These are phyloP conservation scores for Arvicanthis niloticus DNA, from an alignment of 2,113 vertebrate species.

Conservation along the genomic window DNA sequence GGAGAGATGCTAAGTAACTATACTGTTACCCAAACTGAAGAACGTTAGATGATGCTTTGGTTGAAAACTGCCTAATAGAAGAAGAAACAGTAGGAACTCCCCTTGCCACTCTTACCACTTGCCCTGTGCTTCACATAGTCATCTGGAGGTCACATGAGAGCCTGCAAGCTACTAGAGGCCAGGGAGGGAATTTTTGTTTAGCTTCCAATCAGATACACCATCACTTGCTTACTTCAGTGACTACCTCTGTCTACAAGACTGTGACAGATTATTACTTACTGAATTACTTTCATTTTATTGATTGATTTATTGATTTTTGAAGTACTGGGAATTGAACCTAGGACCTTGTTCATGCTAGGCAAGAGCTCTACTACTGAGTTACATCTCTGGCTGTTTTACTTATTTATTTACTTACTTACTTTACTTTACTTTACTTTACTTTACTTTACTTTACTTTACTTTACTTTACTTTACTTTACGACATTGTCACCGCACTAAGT, in stretches of 20 bases:
- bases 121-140: not conserved
- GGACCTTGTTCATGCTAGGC: not conserved
- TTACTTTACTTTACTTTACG: too few relatives aligned
- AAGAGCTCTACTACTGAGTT: not conserved
- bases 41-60: too few relatives aligned
- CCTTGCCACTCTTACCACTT: not conserved
- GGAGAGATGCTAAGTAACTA: not conserved
- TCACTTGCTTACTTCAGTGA: not conserved
- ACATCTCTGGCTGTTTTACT: not conserved
- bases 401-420: not conserved
- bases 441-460: too few relatives aligned
- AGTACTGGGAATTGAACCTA: not conserved
- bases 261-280: not conserved
- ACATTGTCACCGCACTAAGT: not conserved
- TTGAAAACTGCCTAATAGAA: not conserved
- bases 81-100: not conserved
- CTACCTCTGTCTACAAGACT: not conserved
- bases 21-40: not conserved
- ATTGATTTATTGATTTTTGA: not conserved
- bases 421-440: too few relatives aligned
- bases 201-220: not conserved
- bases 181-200: not conserved
- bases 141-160: fast-evolving
- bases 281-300: not conserved
- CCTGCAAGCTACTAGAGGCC: fast-evolving